Conservation (phyloP, 2,797 vertebrate species). For the Paedocypris micromegethes region DNA sequence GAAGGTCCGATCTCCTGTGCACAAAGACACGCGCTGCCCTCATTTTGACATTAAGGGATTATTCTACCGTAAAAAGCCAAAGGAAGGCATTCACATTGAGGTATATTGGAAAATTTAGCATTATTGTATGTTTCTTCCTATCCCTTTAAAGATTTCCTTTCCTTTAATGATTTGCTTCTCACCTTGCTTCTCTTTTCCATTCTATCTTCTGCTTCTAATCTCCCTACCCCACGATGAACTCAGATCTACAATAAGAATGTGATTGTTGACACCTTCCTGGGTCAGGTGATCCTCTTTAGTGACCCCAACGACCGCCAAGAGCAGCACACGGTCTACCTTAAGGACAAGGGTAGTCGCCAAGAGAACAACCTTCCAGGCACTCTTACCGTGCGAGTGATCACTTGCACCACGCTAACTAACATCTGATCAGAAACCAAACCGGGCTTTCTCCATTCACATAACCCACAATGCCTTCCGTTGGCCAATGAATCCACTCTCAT, state of each 20-base stretch:
- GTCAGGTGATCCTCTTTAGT: slow-evolving; percentile 81
- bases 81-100: slow-evolving; percentile 79
- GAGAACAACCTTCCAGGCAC: slow-evolving; percentile 82
- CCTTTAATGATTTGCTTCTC: slow-evolving; percentile 2
- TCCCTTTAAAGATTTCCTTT: slow-evolving; percentile 4
- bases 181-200: slow-evolving; percentile 22
- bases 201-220: slow-evolving; percentile 7
- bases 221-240: slow-evolving; percentile 29
- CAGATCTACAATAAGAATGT: slow-evolving; percentile 96
- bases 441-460: slow-evolving; percentile 22
- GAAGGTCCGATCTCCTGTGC: slow-evolving; percentile 78
- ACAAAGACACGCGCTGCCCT: slow-evolving; percentile 74
- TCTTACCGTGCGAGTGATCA: slow-evolving; percentile 79
- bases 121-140: slow-evolving; percentile 23
- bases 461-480: slow-evolving; percentile 17
- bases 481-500: background rate
- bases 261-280: slow-evolving; percentile 91
- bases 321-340: slow-evolving; percentile 84
- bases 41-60: slow-evolving; percentile 84
- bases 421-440: slow-evolving; percentile 64
- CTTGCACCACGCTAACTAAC: slow-evolving; percentile 78
- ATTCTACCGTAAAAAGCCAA: slow-evolving; percentile 89
- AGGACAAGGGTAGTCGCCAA: slow-evolving; percentile 81
- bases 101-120: slow-evolving; percentile 58
- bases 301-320: slow-evolving; percentile 81